Conservation (phyloP, 2,888 invertebrate genomes). For the Diaprepes abbreviatus region DNA sequence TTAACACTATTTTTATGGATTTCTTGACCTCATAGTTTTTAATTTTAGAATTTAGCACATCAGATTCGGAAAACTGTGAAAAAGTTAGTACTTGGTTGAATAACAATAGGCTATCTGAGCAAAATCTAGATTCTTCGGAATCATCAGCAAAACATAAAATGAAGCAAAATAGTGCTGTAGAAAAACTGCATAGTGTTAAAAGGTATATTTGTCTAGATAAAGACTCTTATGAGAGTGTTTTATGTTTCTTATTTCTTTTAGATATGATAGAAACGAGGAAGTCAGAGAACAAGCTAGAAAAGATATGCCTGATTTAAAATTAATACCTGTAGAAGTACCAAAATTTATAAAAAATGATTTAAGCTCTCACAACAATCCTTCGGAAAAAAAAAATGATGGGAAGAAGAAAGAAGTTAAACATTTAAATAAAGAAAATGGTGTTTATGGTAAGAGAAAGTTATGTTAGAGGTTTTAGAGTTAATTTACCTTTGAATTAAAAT, state of each 20-base stretch:
- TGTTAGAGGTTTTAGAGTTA: background rate
- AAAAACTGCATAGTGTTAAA: constrained; percentile 45
- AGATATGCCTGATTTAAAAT: constrained; percentile 39
- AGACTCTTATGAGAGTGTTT: background rate
- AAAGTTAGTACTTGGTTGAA: constrained; percentile 21
- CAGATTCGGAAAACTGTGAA: constrained; percentile 18
- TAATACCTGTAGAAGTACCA: constrained; percentile 34
- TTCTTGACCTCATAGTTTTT: too few species aligned
- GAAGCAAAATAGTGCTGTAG: constrained; percentile 32
- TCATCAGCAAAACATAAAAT: background rate
- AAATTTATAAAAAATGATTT: constrained; percentile 42
- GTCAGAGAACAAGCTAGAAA: constrained; percentile 13
- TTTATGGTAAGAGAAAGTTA: constrained; percentile 34
- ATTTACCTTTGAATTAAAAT: too few species aligned
- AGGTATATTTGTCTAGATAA: background rate
- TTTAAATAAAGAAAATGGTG: constrained; percentile 18
- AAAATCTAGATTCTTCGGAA: background rate
- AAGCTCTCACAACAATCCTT: background rate
- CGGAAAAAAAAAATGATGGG: background rate
- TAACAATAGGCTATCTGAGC: background rate
- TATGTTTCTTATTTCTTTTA: background rate
- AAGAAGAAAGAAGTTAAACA: constrained; percentile 35
- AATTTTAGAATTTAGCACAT: constrained; percentile 3
- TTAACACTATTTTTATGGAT: background rate
- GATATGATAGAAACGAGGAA: constrained; percentile 34